Conservation (phyloP, 2,113 vertebrate genomes). For the Rhinoderma darwinii region DNA sequence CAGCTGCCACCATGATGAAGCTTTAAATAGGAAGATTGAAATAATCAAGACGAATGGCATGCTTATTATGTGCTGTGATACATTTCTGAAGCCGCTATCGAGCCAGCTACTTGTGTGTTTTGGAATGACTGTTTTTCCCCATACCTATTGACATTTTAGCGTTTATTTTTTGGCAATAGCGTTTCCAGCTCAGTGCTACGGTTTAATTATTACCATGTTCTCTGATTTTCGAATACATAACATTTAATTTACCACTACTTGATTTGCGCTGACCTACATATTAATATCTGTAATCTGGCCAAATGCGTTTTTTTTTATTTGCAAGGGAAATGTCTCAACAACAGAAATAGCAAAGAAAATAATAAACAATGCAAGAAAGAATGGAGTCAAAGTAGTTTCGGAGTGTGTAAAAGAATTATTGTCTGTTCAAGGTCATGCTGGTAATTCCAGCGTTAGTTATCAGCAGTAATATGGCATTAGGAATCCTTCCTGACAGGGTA, state of each 20-base stretch:
- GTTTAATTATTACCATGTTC: constrained; percentile 61
- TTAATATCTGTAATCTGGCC: constrained; percentile 33
- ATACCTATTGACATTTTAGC: constrained; percentile 52
- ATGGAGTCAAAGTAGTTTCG: constrained; percentile 57
- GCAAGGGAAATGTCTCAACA: not conserved
- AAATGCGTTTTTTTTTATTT: constrained; percentile 39
- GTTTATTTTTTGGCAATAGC: constrained; percentile 56
- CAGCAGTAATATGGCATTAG: constrained; percentile 56
- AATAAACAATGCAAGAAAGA: constrained; percentile 7
- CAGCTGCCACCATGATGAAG: constrained; percentile 67
- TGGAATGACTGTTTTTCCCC: constrained; percentile 27
- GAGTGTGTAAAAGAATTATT: constrained; percentile 63
- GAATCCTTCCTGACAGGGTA: constrained; percentile 59
- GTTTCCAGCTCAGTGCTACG: constrained; percentile 51
- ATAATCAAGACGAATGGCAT: constrained; percentile 65
- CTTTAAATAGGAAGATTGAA: constrained; percentile 69
- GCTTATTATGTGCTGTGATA: constrained; percentile 64
- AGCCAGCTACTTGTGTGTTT: constrained; percentile 57
- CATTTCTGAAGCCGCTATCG: constrained; percentile 60
- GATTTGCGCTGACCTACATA: constrained; percentile 41
- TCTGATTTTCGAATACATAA: constrained; percentile 53
- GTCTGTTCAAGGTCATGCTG: constrained; percentile 61
- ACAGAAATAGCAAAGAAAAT: constrained; percentile 19
- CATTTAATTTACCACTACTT: constrained; percentile 50
- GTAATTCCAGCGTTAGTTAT: constrained; percentile 45